phyloP scores from a whole-genome alignment of 2,888 invertebrate species.

The Tachystola acroxantha region DNA sequence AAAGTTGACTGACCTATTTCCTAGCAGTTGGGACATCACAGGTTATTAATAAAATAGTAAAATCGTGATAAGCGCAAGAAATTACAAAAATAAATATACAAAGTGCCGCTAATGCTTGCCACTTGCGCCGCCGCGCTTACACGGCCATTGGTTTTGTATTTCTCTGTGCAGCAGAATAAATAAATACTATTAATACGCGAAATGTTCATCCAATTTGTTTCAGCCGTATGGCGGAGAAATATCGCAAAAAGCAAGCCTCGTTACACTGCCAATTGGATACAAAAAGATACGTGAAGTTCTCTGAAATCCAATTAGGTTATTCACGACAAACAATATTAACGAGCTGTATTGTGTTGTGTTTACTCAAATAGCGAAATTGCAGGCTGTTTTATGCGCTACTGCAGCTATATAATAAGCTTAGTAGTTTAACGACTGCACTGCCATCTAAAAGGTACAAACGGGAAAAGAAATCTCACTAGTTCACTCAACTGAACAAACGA shows the following conservation, averaged over 20 bases:
- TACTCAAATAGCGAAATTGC: background rate
- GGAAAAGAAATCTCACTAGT: too few species aligned
- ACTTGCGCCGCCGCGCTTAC: conserved; percentile 17
- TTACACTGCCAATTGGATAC: conserved; percentile 16
- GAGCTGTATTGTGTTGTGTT: background rate
- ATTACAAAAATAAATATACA: too few species aligned
- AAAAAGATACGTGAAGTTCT: conserved; percentile 15
- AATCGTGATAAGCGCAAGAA: too few species aligned
- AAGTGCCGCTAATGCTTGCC: conserved; percentile 12
- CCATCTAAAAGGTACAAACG: too few species aligned
- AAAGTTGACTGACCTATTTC: too few species aligned
- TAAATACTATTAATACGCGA: conserved; percentile 35
- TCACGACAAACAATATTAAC: conserved; percentile 5
- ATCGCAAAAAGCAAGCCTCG: conserved; percentile 17
- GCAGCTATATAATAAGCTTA: too few species aligned
- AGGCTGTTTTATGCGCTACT: too few species aligned
- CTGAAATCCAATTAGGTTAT: conserved; percentile 19
- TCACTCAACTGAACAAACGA: too few species aligned
- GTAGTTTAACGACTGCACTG: too few species aligned
- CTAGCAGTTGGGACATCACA: too few species aligned
- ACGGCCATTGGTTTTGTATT: conserved; percentile 35
- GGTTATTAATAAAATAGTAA: too few species aligned
- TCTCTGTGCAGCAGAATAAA: conserved; percentile 36
- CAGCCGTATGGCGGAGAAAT: conserved; percentile 14
- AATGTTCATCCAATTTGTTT: conserved; percentile 19